A percentile compares a stretch with the other conserved stretches of the same genome.
phyloP scores from a whole-genome alignment of 1,140 invertebrate species.

The Drosophila nigrodunni region DNA sequence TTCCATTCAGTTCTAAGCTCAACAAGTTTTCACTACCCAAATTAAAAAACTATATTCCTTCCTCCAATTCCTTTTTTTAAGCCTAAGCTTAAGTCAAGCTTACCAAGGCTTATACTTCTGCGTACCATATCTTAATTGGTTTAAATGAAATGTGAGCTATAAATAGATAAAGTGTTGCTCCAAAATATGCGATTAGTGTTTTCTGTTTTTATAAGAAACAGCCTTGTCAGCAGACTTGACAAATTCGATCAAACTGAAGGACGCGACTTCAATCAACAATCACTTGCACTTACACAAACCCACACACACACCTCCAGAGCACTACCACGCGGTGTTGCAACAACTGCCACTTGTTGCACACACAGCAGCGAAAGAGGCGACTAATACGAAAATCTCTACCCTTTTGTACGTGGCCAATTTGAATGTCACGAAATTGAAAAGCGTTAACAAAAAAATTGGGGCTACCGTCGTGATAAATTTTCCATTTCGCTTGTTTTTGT shows the following conservation, averaged over 20 bases:
- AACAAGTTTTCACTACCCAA: too few relatives aligned
- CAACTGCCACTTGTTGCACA: conserved; percentile 45
- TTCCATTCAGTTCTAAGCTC: too few relatives aligned
- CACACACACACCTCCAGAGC: conserved; percentile 3
- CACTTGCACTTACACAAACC: conserved; percentile 17
- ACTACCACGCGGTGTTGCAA: conserved; percentile 3
- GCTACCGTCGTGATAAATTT: conserved; percentile 53
- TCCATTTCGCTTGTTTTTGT: conserved; percentile 16
- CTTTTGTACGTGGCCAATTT: conserved; percentile 67
- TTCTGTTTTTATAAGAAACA: conserved; percentile 5
- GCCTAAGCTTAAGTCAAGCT: too few relatives aligned
- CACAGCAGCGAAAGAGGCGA: conserved; percentile 4
- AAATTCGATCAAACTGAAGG: conserved; percentile 36
- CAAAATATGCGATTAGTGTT: conserved; percentile 2
- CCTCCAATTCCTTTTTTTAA: too few relatives aligned
- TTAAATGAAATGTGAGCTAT: background rate
- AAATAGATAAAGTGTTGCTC: background rate
- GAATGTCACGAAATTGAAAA: conserved; percentile 75
- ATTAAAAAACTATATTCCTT: too few relatives aligned
- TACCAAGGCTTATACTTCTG: too few relatives aligned
- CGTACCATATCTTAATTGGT: too few relatives aligned
- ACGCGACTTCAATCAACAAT: conserved; percentile 28
- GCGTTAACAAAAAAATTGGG: conserved; percentile 53
- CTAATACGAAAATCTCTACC: conserved; percentile 45
- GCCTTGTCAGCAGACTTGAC: conserved; percentile 36